Conservation (phyloP, 2,797 vertebrate species). For the Falco columbarius region DNA sequence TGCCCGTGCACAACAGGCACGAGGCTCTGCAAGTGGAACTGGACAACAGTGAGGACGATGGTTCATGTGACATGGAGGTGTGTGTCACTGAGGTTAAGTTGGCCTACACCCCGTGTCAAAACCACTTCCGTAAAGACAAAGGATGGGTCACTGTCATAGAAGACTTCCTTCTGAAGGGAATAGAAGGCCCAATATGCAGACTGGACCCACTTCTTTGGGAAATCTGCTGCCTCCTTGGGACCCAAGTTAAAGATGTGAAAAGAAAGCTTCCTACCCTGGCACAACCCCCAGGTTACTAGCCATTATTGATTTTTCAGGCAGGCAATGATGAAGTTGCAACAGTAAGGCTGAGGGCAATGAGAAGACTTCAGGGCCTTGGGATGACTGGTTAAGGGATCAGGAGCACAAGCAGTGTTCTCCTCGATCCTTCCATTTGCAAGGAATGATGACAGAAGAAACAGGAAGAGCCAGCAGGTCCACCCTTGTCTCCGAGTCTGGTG, state of each 20-base stretch:
- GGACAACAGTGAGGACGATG: not conserved
- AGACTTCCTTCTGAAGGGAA: not conserved
- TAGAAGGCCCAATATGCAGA: not conserved
- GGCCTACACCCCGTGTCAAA: not conserved
- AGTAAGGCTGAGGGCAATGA: not conserved
- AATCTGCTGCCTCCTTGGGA: not conserved
- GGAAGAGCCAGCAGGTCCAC: too few species aligned
- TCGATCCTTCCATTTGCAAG: not conserved
- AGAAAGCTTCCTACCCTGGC: not conserved
- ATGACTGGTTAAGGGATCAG: not conserved
- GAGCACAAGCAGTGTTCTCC: not conserved
- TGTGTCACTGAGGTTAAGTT: not conserved
- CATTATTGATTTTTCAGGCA: not conserved
- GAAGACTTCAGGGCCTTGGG: not conserved
- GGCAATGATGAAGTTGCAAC: not conserved
- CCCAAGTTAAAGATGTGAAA: not conserved
- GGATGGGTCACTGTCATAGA: not conserved
- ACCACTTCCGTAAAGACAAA: not conserved
- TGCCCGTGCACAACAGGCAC: accelerated
- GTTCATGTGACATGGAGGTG: not conserved
- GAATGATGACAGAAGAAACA: too few species aligned
- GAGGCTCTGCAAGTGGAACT: not conserved
- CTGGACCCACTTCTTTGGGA: not conserved
- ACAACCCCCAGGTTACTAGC: not conserved
- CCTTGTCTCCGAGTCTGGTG: too few species aligned